Evolutionary conservation across 2,113 vertebrate species (phyloP).

Genomic region (Chloebia gouldiae): DNA sequence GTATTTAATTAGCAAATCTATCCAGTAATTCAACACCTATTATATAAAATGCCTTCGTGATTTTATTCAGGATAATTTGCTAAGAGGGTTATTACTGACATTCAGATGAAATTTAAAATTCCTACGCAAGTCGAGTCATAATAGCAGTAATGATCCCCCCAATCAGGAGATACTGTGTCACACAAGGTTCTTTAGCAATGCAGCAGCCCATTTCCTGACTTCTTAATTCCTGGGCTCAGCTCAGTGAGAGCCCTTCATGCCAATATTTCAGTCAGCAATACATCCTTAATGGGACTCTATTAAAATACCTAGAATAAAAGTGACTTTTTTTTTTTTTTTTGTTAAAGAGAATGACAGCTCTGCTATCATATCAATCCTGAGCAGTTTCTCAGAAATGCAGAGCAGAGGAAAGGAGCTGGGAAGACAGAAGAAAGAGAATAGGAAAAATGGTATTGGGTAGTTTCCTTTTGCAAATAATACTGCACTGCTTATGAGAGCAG

Average conservation of each 20-base stretch:
- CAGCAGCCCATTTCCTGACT: constrained; percentile 85
- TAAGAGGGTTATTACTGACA: constrained; percentile 98
- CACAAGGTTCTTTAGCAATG: constrained; percentile 82
- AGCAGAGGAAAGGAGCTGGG: constrained; percentile 50
- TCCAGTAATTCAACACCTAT: constrained; percentile 94
- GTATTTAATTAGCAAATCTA: constrained; percentile 95
- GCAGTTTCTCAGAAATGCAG: constrained; percentile 68
- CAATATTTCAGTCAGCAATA: constrained; percentile 85
- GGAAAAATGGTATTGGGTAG: constrained; percentile 60
- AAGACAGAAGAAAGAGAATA: constrained; percentile 60
- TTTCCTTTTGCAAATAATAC: constrained; percentile 54
- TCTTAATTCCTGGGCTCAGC: constrained; percentile 85
- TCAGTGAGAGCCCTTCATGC: constrained; percentile 84
- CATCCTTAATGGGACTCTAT: constrained; percentile 84
- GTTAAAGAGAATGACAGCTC: constrained; percentile 79
- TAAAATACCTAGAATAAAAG: constrained; percentile 84
- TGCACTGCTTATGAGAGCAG: background rate
- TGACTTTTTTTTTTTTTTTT: constrained; percentile 57
- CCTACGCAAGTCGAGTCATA: constrained; percentile 90
- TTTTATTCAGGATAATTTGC: constrained; percentile 99
- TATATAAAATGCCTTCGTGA: constrained; percentile 94
- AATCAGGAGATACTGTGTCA: constrained; percentile 91
- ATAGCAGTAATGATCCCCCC: constrained; percentile 97
- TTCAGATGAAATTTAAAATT: constrained; percentile 97
- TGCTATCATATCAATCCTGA: constrained; percentile 79